Evolutionary conservation across 2,113 vertebrate genomes (phyloP), one percentile per base, ranked within the genome.

Genomic region (Eublepharis macularius): DNA sequence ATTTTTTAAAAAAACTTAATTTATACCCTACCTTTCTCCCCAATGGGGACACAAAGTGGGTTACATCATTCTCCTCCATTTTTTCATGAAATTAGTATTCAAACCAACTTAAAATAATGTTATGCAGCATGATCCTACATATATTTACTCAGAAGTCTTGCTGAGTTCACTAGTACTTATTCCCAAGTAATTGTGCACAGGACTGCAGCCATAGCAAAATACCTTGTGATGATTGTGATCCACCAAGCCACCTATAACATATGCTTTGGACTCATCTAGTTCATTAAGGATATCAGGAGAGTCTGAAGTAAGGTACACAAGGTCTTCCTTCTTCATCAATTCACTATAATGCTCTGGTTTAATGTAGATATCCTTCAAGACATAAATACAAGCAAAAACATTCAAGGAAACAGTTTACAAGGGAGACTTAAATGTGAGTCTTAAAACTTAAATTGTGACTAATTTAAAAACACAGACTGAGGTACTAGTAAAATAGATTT

Each of bases 191-290:
- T 17, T 3, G 45, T 41, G 32, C 45, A 60, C 2, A 68, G 16
- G 10, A 74, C 9, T 72, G 4, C 8, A 85, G 2, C 1, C 80
- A 17, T 4, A 60, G n/a, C 3, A 1, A 2, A 49, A 80, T 95
- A 99, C 99, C 98, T 99, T 99, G 88, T 99, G 97, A 89, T 99
- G 99, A 93, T 99, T 99, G 95, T 99, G 99, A 95, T 99, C 99
- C 86, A 99, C 99, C 68, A 99, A 93, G 21, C 98, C 99, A 91
- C 99, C 99, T 1, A 99, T 99, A 60, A 99, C 96, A 13, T 99
- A 99, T 24, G 98, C 98, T 91, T 98, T 99, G 54, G 93, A 95
- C 57, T 97, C 97, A 92, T 99, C 98, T 80, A 99, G 95, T 88
- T 98, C 97, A 41, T 94, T 94, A 80, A 99, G 96, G 29, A 98